phyloP scores from a whole-genome alignment of 2,113 vertebrate genomes.

The cattle (Bos taurus) region DNA sequence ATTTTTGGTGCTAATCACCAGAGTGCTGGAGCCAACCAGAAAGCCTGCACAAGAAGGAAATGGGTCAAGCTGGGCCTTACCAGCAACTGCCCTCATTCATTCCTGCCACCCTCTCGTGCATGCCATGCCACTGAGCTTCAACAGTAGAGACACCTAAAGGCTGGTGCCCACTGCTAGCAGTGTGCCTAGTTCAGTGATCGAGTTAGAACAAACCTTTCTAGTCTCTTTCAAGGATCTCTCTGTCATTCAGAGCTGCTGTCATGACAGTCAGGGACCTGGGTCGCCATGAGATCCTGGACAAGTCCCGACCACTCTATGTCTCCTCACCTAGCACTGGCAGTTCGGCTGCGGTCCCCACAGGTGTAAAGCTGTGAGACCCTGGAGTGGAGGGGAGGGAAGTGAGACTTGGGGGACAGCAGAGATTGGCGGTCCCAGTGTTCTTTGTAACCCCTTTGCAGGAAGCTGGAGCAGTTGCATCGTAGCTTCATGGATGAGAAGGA shows the following conservation, averaged over 20 bases:
- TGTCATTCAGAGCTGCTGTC: not conserved
- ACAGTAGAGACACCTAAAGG: not conserved
- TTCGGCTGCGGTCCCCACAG: not conserved
- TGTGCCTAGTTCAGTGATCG: not conserved
- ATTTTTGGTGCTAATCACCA: not conserved
- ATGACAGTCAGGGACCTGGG: not conserved
- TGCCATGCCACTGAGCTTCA: not conserved
- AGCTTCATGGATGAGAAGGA: constrained; percentile 90
- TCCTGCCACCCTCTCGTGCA: no score
- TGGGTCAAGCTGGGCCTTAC: not conserved
- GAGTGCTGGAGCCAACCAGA: not conserved
- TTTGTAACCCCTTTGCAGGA: constrained; percentile 76
- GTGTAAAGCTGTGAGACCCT: not conserved
- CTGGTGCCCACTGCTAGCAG: not conserved
- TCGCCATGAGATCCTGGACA: not conserved
- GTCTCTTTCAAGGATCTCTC: not conserved
- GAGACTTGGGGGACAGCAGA: not conserved
- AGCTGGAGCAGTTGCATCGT: constrained; percentile 85
- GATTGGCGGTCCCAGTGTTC: not conserved
- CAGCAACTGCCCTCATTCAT: not conserved
- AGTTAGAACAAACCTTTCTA: not conserved
- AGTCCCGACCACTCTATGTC: not conserved
- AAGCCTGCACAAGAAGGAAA: not conserved
- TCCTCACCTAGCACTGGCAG: not conserved
- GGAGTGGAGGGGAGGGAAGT: not conserved